These are phyloP conservation scores for Junonia oenone DNA, from an alignment of 2,888 invertebrate species.

Conservation along the genomic window DNA sequence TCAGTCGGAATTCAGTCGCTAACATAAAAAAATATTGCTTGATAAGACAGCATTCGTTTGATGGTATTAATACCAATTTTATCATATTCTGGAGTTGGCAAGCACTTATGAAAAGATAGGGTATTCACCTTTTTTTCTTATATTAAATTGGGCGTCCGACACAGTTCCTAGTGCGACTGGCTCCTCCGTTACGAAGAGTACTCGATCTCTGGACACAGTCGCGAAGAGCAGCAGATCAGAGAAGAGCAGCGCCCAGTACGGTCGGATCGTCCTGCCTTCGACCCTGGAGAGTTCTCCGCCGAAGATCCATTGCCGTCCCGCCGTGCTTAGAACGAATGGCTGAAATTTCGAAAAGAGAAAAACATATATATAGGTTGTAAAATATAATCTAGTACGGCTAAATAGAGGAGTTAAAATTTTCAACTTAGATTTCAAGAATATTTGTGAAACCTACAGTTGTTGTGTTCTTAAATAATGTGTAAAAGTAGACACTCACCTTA, in stretches of 20 bases:
- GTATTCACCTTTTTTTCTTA: slow-evolving; percentile 87
- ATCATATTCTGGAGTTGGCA: no score
- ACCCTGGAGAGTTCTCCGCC: slow-evolving; percentile 91
- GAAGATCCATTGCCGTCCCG: slow-evolving; percentile 93
- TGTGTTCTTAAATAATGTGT: no score
- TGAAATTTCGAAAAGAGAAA: slow-evolving; percentile 43
- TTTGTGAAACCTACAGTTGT: no score
- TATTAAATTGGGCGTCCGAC: slow-evolving; percentile 90
- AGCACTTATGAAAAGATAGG: neutral
- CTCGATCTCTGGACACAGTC: slow-evolving; percentile 91
- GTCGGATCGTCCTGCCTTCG: slow-evolving; percentile 89
- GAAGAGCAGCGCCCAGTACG: slow-evolving; percentile 92
- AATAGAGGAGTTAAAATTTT: neutral
- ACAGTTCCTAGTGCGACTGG: slow-evolving; percentile 88
- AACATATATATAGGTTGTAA: neutral
- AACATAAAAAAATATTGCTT: no score
- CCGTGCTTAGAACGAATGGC: slow-evolving; percentile 90
- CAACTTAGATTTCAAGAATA: neutral
- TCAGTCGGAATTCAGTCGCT: slow-evolving; percentile 92
- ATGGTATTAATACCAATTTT: no score
- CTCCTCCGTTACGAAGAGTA: slow-evolving; percentile 92
- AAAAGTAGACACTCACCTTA: slow-evolving; percentile 76
- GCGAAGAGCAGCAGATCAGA: slow-evolving; percentile 92
- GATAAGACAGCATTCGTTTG: no score
- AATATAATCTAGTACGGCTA: neutral